Evolutionary conservation across 2,888 invertebrate species (phyloP).

Genomic region (Thysanoteuthis rhombus): DNA sequence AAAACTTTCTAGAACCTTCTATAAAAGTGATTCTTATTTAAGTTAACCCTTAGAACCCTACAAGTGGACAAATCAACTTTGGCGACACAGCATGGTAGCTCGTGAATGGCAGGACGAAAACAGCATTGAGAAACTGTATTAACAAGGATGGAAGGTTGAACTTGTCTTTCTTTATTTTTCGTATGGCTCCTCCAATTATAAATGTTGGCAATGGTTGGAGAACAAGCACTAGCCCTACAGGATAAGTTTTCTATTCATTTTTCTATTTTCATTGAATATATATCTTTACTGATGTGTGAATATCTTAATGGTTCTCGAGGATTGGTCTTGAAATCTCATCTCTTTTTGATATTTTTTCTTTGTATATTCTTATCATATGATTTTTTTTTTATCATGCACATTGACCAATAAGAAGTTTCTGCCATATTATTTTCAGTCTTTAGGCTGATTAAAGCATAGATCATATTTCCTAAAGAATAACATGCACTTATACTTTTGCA

Average conservation of each 20-base stretch:
- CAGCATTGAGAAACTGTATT: not conserved
- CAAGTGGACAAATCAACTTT: not conserved
- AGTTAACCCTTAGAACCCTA: slow-evolving; percentile 12
- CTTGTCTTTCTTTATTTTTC: slow-evolving; percentile 12
- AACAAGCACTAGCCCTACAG: not conserved
- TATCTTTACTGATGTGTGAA: not conserved
- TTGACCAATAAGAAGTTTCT: not conserved
- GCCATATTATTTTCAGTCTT: not conserved
- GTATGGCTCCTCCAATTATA: slow-evolving; percentile 12
- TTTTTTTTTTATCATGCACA: not conserved
- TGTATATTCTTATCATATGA: not conserved
- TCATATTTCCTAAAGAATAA: not conserved
- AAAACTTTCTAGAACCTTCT: slow-evolving; percentile 1
- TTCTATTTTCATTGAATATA: not conserved
- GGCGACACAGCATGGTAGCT: not conserved
- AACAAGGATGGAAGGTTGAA: slow-evolving; percentile 12
- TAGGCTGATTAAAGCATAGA: not conserved
- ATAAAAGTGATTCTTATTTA: slow-evolving; percentile 12
- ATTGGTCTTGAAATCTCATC: not conserved
- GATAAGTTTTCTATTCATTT: not conserved
- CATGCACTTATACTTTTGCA: no score
- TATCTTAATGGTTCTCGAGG: not conserved
- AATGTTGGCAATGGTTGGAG: not conserved
- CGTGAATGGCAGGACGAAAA: not conserved
- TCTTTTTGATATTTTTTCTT: not conserved